Conservation (phyloP, 2,113 vertebrate species). For the Anguilla japonica region DNA sequence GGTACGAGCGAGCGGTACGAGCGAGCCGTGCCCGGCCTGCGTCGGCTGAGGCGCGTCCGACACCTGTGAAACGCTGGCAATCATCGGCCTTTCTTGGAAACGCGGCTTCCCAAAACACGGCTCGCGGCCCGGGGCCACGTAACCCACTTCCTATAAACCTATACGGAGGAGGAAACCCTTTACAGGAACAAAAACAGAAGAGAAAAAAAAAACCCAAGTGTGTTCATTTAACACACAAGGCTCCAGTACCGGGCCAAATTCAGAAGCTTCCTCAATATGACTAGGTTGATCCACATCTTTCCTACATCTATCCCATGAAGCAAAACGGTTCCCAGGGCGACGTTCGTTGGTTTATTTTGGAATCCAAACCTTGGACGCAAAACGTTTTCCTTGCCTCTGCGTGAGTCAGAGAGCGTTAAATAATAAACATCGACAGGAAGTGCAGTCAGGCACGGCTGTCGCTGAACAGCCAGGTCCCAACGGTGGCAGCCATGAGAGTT, state of each 20-base stretch:
- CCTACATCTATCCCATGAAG: not conserved
- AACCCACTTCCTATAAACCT: not conserved
- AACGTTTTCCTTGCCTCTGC: not conserved
- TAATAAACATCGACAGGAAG: not conserved
- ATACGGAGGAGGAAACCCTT: not conserved
- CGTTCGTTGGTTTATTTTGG: not conserved
- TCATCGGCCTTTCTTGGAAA: not conserved
- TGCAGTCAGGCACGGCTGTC: no score
- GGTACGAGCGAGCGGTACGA: not conserved
- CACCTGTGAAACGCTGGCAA: not conserved
- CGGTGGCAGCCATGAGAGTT: no score
- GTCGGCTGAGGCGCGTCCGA: not conserved
- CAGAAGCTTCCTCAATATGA: no score
- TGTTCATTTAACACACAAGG: not conserved
- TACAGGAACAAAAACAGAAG: not conserved
- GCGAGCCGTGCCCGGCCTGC: not conserved
- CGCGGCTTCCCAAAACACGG: not conserved
- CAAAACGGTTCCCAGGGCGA: not conserved
- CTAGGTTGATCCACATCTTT: not conserved
- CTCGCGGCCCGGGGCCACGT: not conserved
- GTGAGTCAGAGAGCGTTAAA: not conserved
- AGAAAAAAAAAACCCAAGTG: not conserved
- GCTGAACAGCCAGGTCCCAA: no score
- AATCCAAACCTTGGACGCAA: no score
- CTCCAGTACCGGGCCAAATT: not conserved